phyloP scores from a whole-genome alignment of 2,113 vertebrate genomes.

The Actenoides lindsayi region DNA sequence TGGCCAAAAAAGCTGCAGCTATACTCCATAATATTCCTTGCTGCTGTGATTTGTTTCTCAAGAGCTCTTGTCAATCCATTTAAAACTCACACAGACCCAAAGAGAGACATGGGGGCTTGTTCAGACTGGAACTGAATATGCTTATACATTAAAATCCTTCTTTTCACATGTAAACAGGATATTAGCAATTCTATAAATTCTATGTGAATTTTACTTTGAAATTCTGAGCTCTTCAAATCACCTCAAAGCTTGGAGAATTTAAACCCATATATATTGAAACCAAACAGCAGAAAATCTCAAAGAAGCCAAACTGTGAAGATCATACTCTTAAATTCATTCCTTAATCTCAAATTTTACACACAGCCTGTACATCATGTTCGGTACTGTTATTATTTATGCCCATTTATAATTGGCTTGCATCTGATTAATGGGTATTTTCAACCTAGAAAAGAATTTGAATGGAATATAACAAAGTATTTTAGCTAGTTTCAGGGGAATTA shows the following conservation, averaged over 20 bases:
- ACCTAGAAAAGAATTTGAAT: background rate
- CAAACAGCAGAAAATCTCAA: background rate
- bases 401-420: background rate
- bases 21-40: background rate
- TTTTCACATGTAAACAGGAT: background rate
- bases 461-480: background rate
- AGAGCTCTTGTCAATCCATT: background rate
- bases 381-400: constrained; percentile 19
- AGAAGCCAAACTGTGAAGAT: background rate
- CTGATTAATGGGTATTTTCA: constrained; percentile 7
- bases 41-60: background rate
- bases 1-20: constrained; percentile 7
- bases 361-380: background rate
- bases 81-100: background rate
- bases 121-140: background rate
- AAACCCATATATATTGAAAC: background rate
- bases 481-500: background rate
- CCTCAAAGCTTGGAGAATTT: background rate
- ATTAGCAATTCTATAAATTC: background rate
- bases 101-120: background rate
- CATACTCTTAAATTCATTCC: background rate
- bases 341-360: background rate
- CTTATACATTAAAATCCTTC: background rate
- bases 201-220: background rate
- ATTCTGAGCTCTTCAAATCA: background rate